Conservation (phyloP, 2,113 vertebrate genomes). For the human region GRCh38 chr15:87163501-87164000, state of each 20-base stretch:
- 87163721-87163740: neutral
- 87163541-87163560: neutral
- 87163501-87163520: neutral
- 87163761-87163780: neutral
- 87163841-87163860: neutral
- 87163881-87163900: neutral
- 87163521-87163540: rapidly evolving
- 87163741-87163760: neutral
- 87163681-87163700: neutral
- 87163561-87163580: neutral
- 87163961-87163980: neutral
- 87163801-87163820: too few species aligned
- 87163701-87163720: neutral
- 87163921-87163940: neutral
- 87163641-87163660: neutral
- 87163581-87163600: neutral
- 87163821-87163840: neutral
- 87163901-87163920: neutral
- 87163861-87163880: neutral
- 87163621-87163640: neutral
- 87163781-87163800: neutral
- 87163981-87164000: neutral
- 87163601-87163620: neutral
- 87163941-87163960: neutral
- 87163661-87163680: neutral